Conservation (phyloP, 2,888 invertebrate species). For the Adineta ricciae region DNA sequence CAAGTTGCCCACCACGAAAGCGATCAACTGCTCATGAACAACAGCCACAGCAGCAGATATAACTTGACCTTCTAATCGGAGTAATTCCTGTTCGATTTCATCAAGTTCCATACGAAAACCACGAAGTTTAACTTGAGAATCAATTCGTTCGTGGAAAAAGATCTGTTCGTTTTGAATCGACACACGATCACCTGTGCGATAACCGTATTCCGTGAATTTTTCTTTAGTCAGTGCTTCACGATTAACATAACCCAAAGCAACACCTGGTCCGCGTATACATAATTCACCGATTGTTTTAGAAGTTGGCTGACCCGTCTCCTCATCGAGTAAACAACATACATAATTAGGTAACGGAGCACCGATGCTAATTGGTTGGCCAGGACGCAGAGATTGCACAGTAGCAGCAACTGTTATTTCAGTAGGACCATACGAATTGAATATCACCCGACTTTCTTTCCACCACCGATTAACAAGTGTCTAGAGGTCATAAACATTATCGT, state of each 20-base stretch:
- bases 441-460: neutral
- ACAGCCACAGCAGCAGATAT: neutral
- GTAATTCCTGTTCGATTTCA: slow-evolving; percentile 14
- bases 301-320: neutral
- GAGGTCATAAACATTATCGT: neutral
- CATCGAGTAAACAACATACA: neutral
- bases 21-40: neutral
- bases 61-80: neutral
- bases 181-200: slow-evolving; percentile 10
- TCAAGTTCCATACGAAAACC: neutral
- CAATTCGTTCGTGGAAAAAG: neutral
- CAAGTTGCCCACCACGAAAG: neutral
- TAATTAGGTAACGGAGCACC: neutral
- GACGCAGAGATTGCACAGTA: neutral
- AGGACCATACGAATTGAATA: neutral
- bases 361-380: neutral
- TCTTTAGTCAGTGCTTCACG: neutral
- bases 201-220: neutral
- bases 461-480: neutral
- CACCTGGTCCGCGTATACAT: neutral
- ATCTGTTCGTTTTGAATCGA: neutral
- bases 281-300: neutral
- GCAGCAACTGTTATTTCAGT: neutral
- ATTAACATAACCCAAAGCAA: neutral
- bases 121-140: neutral